Conservation (phyloP, 1,140 invertebrate genomes). For the Mylabris phalerata region DNA sequence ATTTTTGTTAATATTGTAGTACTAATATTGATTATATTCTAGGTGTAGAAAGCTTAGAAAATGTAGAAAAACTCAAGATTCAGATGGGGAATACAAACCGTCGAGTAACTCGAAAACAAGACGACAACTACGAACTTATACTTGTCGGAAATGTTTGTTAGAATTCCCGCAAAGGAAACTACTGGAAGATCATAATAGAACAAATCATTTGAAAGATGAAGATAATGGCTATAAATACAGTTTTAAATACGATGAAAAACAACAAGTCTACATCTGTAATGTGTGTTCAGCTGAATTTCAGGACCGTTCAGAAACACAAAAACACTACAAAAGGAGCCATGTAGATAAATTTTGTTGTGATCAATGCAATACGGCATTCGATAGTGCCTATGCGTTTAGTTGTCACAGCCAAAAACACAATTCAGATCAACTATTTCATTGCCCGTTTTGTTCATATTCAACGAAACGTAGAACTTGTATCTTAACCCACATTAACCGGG, state of each 20-base stretch:
- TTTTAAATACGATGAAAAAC: constrained; percentile 26
- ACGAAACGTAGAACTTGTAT: constrained; percentile 25
- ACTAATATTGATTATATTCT: constrained; percentile 5
- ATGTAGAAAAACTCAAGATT: neutral
- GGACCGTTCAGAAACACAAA: constrained; percentile 26
- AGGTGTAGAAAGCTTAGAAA: constrained; percentile 12
- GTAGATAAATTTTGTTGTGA: constrained; percentile 26
- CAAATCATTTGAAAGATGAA: constrained; percentile 6
- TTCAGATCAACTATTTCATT: constrained; percentile 19
- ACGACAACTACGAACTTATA: constrained; percentile 13
- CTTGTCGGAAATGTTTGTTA: constrained; percentile 28
- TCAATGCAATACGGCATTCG: constrained; percentile 26
- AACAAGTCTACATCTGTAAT: constrained; percentile 31
- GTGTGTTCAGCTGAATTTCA: constrained; percentile 30
- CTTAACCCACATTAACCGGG: constrained; percentile 28
- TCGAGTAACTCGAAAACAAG: too few relatives aligned
- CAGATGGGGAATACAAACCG: too few relatives aligned
- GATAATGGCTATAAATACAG: too few relatives aligned
- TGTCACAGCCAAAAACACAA: constrained; percentile 24
- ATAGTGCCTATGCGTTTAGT: constrained; percentile 27
- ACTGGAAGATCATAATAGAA: constrained; percentile 26
- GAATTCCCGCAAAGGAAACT: constrained; percentile 25
- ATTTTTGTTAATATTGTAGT: neutral
- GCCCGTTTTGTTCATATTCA: constrained; percentile 27
- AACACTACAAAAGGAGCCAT: constrained; percentile 23